These are phyloP conservation scores for Lasius platythorax DNA, from an alignment of 2,888 invertebrate genomes.

Conservation along the genomic window DNA sequence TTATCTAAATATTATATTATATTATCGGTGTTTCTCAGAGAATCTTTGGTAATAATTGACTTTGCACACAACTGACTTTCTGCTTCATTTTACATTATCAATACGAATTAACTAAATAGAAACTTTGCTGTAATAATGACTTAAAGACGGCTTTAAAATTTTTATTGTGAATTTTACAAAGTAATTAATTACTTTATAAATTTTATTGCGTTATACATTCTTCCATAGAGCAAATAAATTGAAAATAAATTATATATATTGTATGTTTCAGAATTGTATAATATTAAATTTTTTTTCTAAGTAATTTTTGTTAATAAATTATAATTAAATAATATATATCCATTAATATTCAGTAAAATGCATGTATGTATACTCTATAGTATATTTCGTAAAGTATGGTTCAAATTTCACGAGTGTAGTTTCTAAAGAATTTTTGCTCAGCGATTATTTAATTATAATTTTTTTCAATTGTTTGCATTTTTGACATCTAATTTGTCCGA, in stretches of 20 bases:
- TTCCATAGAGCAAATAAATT: not conserved
- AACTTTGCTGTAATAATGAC: not conserved
- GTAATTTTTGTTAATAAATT: slow-evolving; percentile 5
- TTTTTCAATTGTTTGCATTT: not conserved
- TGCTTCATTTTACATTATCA: not conserved
- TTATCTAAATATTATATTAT: not conserved
- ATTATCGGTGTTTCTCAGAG: not conserved
- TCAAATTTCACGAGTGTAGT: not conserved
- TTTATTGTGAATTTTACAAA: slow-evolving; percentile 34
- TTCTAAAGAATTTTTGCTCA: not conserved
- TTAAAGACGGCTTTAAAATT: slow-evolving; percentile 3
- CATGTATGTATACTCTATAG: slow-evolving; percentile 7
- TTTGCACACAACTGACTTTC: not conserved
- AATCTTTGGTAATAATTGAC: not conserved
- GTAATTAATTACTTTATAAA: slow-evolving; percentile 36
- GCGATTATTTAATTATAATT: not conserved
- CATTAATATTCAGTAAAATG: not conserved
- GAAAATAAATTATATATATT: not conserved
- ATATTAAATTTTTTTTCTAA: slow-evolving; percentile 7
- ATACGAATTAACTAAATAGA: not conserved
- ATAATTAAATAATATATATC: not conserved
- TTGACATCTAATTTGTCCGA: not conserved
- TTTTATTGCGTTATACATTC: not conserved
- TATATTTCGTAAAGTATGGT: not conserved
- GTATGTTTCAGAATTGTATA: not conserved